Percentiles rank a stretch among this genome's conserved stretches.
Evolutionary conservation across 2,888 invertebrate species (phyloP).

Genomic region (Globia sparganii): DNA sequence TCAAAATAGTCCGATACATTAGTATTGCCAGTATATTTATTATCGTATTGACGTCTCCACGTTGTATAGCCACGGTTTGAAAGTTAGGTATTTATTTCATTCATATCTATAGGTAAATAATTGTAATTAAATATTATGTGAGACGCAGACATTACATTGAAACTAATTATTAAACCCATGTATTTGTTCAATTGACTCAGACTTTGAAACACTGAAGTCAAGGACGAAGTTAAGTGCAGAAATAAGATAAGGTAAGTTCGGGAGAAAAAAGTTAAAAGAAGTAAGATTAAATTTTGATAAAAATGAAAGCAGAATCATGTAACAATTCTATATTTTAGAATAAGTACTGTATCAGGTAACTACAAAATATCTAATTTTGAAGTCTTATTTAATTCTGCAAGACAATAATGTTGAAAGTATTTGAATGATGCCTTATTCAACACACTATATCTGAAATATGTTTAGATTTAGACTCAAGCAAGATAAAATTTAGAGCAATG

Average conservation of each 20-base stretch:
- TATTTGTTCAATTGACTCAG: neutral
- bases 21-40: too few species aligned
- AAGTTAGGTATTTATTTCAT: neutral
- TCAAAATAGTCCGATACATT: neutral
- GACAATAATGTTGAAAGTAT: neutral
- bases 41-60: neutral
- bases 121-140: neutral
- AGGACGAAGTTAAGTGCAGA: neutral
- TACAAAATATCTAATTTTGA: too few species aligned
- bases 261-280: neutral
- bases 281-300: neutral
- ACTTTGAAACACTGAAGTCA: neutral
- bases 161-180: neutral
- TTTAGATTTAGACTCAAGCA: neutral
- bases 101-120: neutral
- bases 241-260: too few species aligned
- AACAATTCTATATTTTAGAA: neutral
- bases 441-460: neutral
- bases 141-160: neutral
- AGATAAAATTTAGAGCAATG: neutral
- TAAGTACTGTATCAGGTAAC: neutral
- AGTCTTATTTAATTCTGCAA: neutral
- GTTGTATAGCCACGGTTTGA: neutral
- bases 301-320: neutral
- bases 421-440: neutral